A percentile compares a stretch with the other conserved stretches of the same genome.
Evolutionary conservation across 2,113 vertebrate genomes (phyloP).

Genomic region (Microtus ochrogaster): DNA sequence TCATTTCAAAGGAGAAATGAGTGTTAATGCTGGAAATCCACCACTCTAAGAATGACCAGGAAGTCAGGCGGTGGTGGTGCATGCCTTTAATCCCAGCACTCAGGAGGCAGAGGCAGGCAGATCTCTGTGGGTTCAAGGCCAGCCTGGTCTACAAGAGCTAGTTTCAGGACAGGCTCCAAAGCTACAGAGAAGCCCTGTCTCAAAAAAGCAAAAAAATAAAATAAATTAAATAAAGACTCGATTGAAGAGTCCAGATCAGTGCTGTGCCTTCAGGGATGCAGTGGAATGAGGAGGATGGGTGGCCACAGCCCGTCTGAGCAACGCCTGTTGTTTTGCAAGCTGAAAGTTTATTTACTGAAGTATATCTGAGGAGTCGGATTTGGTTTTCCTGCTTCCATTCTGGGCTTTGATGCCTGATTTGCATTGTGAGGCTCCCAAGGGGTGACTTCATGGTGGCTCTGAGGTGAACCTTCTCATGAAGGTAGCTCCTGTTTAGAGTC

Average conservation of each 20-base stretch:
- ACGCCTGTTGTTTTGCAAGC: conserved; percentile 21
- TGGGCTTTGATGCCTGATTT: conserved; percentile 34
- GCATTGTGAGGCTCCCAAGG: background rate
- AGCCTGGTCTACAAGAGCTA: too few species aligned
- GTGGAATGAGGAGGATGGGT: background rate
- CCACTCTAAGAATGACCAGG: background rate
- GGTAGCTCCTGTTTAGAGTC: background rate
- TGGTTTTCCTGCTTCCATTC: conserved; percentile 51
- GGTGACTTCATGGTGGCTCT: conserved; percentile 3
- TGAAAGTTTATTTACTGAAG: conserved; percentile 17
- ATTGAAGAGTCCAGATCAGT: background rate
- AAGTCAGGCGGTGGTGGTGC: too few species aligned
- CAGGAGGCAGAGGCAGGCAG: too few species aligned
- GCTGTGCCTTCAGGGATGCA: background rate
- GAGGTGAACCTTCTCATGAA: conserved; percentile 51
- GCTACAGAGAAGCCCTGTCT: too few species aligned
- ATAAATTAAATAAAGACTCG: background rate
- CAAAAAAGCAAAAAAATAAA: too few species aligned
- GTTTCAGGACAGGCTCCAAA: too few species aligned
- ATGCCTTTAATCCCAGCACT: too few species aligned
- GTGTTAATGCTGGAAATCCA: conserved; percentile 26
- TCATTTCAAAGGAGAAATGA: conserved; percentile 9
- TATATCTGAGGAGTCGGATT: conserved; percentile 1
- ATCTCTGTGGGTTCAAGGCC: too few species aligned
- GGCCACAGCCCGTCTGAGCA: background rate